Base-by-base conservation (phyloP, 2,113 vertebrate species). In the Tupaia chinensis region DNA sequence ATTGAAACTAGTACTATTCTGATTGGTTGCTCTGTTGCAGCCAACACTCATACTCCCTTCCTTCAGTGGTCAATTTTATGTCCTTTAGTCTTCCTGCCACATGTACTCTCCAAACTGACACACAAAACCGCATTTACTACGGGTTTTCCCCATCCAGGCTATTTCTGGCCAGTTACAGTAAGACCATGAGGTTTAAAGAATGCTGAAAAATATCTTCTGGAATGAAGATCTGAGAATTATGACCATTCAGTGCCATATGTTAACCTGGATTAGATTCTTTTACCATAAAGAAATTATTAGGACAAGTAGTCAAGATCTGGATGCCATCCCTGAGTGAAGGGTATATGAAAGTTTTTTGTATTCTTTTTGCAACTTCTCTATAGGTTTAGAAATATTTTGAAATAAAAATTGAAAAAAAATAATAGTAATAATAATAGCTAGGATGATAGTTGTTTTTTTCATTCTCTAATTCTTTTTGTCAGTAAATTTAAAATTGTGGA, bases 401-500 rank as follows among this genome's bases (percentile, higher is more conserved):
- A 96, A 79, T 32, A 87, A 87, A 85, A 86, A 29, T 56, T 61
- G n/a, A 82, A 66, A 83, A 9, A 72, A 10, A 70, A 91, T 44
- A 44, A 44, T 44, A 44, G 66, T 53, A 85, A 68, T 61, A 68
- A 61, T 78, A n/a, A 90, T 93, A 53, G 27, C 32, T 78, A 61
- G 20, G 1, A 53, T 44, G 89, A 83, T 27, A 44, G 9, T 70
- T 78, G 17, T 56, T 19, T 66, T 93, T 93, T 7, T 72, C 80
- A 0, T 11, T 10, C 81, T 95, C 19, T 89, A 89, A 29, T 90
- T 96, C 20, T 91, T 94, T 96, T 68, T 60, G 14, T 65, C 54
- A 78, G 29, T 89, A 82, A 90, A 94, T 88, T 82, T 87, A 93
- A 90, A 83, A 74, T 54, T 97, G 93, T 94, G 58, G 54, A 54